Evolutionary conservation across 2,113 vertebrate genomes (phyloP), one percentile per base, ranked within the genome.

Genomic region (Sebastes schlegelii): DNA sequence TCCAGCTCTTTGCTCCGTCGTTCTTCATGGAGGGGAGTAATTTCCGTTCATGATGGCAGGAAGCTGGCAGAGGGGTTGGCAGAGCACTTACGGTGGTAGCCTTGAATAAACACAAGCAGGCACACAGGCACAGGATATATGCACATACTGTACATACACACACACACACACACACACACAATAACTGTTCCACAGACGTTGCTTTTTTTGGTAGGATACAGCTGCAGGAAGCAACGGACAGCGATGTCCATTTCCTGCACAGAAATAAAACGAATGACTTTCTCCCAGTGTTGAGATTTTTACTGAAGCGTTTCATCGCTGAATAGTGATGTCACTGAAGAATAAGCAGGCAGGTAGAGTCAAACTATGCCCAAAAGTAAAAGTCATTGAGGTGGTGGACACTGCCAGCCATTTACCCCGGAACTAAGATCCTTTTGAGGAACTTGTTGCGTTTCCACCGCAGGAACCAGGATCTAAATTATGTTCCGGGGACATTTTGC

Each of bases 51-150:
- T 71, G 6, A 45, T 1, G 69, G 21, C 7, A 45, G 11, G 69
- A 58, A 58, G 54, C 68, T 57, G 68, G 68, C 52, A 57, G 34
- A 57, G 52, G 68, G 17, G 19, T 8, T 55, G 54, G 69, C 52
- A 45, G 52, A 57, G n/a, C 69, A 71, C 52, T 71, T 57, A 72
- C 19, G 1, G 40, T 45, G 40, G 54, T 23, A 58, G 51, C 23
- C 12, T 58, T 45, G 52, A 71, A 57, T 57, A 72, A 57, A 72
- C 19, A 57, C 19, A 57, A 45, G 40, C 69, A 16, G 52, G 7
- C 68, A 57, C 17, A 71, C 51, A 40, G 26, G 17, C 49, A 40
- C 26, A 55, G 68, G 68, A 70, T 55, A 43, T 21, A 55, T 6
- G 42, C 51, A 67, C 64, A 48, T 66, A 48, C 19, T 13, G n/a